Base-by-base conservation (phyloP, 2,113 vertebrate species). In the Penelope pileata region DNA sequence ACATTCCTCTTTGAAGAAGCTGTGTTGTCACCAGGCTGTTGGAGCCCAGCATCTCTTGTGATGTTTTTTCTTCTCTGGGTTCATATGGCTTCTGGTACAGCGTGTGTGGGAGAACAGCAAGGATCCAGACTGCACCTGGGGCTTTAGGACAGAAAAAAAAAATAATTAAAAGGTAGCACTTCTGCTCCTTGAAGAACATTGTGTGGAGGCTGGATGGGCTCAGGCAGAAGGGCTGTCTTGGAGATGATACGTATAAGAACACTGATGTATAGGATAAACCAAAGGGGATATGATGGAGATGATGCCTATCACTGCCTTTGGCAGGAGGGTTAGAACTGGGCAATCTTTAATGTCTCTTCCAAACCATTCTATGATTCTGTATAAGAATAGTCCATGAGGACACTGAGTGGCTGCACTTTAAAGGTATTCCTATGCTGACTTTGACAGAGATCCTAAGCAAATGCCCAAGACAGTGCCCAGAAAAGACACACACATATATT, bases 101-200 rank as follows among this genome's bases (percentile, higher is more conserved):
- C 12, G 9, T 9, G 0, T 51, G 29, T 34, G 27, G 34, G 27
- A 86, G 40, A 60, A 53, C 6, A 3, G 0, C n/a, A 50, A 62
- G 27, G 23, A 78, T 81, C 51, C 78, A 38, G 29, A 10, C 22
- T 27, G 24, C 9, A 43, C 29, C n/a, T 42, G 17, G 21, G 23
- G 36, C 42, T 43, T n/a, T 16, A 10, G 48, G 63, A 63, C 6
- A 19, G 43, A 38, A 26, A 27, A 76, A 10, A 32, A 16, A 29
- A 29, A 12, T 13, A 34, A 26, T 1, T 3, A 34, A 17, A 45
- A 91, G 38, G 2, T 0, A 38, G 6, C 2, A 1, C 34, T 64
- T 64, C 43, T 50, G 22, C 26, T 15, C 7, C 40, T 53, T 53
- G 72, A 64, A 77, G 36, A 83, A 4, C 18, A 50, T 13, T 30